phyloP scores from a whole-genome alignment of 2,797 vertebrate genomes.

The Acanthurus leucopareius region DNA sequence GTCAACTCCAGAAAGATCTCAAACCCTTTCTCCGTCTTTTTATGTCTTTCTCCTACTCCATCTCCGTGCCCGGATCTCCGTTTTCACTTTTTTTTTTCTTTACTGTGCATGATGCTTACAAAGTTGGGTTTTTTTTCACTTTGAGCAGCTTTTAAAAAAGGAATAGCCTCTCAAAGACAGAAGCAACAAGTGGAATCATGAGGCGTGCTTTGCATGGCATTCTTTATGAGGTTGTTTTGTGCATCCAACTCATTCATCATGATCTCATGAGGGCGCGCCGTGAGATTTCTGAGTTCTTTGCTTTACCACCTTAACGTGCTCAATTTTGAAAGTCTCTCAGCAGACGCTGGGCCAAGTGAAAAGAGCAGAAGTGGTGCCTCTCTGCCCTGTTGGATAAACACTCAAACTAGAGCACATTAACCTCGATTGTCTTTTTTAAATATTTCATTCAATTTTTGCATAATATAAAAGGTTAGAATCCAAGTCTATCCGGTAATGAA shows the following conservation, averaged over 20 bases:
- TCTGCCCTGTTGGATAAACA: conserved; percentile 54
- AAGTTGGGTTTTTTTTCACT: conserved; percentile 24
- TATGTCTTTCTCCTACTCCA: conserved; percentile 4
- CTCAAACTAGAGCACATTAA: conserved; percentile 48
- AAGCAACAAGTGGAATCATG: conserved; percentile 49
- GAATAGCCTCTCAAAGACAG: conserved; percentile 15
- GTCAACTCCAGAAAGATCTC: conserved; percentile 10
- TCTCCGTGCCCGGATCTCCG: background rate
- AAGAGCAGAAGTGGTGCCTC: conserved; percentile 45
- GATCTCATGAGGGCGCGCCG: conserved; percentile 38
- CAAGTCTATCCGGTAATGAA: conserved; percentile 35
- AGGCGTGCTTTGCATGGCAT: conserved; percentile 40
- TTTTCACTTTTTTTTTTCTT: conserved; percentile 1
- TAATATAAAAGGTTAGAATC: conserved; percentile 59
- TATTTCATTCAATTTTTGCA: conserved; percentile 62
- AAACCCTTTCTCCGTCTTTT: conserved; percentile 26
- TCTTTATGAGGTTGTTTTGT: conserved; percentile 43
- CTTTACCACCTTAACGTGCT: conserved; percentile 39
- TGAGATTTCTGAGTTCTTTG: conserved; percentile 35
- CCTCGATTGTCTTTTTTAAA: conserved; percentile 49
- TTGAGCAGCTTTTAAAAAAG: conserved; percentile 16
- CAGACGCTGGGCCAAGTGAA: conserved; percentile 37
- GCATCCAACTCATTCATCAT: conserved; percentile 38
- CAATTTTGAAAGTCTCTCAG: conserved; percentile 34
- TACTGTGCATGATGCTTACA: conserved; percentile 1